Evolutionary conservation across 2,797 vertebrate genomes (phyloP).

Genomic region (Cuniculus paca): DNA sequence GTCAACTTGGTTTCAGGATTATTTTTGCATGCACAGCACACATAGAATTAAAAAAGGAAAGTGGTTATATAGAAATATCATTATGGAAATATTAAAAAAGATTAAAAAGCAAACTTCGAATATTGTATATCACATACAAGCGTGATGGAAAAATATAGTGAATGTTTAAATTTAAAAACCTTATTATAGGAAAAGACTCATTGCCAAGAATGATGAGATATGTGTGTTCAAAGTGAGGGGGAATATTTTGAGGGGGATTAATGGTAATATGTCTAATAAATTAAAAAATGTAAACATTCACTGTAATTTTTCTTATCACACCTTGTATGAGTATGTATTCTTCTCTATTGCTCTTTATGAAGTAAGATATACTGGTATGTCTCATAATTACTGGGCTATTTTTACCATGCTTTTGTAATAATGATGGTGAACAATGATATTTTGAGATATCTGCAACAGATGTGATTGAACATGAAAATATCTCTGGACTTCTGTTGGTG

Average conservation of each 20-base stretch:
- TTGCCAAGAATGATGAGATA: neutral
- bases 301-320: neutral
- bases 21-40: neutral
- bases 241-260: neutral
- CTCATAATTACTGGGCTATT: neutral
- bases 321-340: neutral
- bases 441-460: neutral
- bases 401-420: neutral
- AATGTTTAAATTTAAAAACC: neutral
- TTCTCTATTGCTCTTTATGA: neutral
- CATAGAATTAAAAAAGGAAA: neutral
- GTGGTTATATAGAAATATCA: slow-evolving; percentile 2
- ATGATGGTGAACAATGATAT: neutral
- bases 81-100: slow-evolving; percentile 5
- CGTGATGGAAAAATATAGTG: neutral
- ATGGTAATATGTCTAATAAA: neutral
- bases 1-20: neutral
- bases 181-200: neutral
- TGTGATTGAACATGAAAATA: neutral
- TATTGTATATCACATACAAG: neutral
- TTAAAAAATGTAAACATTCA: neutral
- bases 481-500: neutral
- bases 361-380: neutral
- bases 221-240: neutral
- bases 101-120: slow-evolving; percentile 43